These are phyloP conservation scores for Cactoblastis cactorum DNA, from an alignment of 2,888 invertebrate genomes.

Conservation along the genomic window DNA sequence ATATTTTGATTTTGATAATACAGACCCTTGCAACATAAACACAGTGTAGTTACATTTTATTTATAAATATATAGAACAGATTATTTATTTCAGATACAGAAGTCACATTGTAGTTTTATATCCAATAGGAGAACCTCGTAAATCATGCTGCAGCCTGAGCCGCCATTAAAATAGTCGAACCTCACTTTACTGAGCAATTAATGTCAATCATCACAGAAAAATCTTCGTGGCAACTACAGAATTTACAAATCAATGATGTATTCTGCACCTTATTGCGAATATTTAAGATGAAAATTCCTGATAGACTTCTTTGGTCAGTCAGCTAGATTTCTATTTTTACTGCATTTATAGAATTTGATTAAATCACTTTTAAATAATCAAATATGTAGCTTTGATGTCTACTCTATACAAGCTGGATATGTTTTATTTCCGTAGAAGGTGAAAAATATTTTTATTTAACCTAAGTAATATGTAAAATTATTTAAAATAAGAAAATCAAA, in stretches of 20 bases:
- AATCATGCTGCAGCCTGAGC: neutral
- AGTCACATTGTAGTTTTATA: neutral
- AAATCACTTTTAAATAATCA: too few relatives aligned
- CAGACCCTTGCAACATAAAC: too few relatives aligned
- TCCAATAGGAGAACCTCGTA: neutral
- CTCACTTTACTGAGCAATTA: slow-evolving; percentile 5
- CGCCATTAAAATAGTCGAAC: slow-evolving; percentile 12
- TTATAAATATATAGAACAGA: neutral
- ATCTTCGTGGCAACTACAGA: neutral
- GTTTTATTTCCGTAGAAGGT: too few relatives aligned
- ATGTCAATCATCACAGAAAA: slow-evolving; percentile 8
- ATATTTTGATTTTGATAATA: too few relatives aligned
- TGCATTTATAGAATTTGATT: too few relatives aligned
- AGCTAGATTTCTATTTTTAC: too few relatives aligned
- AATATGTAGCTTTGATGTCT: too few relatives aligned
- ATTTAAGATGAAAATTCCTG: neutral
- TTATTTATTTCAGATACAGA: neutral
- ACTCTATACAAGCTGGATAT: too few relatives aligned
- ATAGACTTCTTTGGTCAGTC: neutral
- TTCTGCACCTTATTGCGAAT: neutral
- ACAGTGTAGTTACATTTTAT: too few relatives aligned
- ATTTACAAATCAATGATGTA: neutral
- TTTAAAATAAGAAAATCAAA: too few relatives aligned
- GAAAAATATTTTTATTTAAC: too few relatives aligned
- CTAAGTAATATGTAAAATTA: too few relatives aligned